phyloP scores from a whole-genome alignment of 1,140 invertebrate genomes.

The Drosophila sulfurigaster region DNA sequence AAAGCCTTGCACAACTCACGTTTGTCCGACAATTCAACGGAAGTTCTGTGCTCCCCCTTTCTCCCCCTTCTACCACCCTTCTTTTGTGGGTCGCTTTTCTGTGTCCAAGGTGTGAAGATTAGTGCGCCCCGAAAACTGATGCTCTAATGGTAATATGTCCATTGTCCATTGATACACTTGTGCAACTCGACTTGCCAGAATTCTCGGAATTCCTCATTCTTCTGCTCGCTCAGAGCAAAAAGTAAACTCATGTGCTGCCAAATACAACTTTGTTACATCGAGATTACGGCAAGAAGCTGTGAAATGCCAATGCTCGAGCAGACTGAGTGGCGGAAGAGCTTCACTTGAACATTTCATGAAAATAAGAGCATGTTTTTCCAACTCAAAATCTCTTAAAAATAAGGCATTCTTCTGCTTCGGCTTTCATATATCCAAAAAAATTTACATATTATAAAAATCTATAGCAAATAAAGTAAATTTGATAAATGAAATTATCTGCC shows the following conservation, averaged over 20 bases:
- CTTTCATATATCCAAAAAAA: too few species aligned
- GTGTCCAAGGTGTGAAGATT: slow-evolving; percentile 77
- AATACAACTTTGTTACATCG: slow-evolving; percentile 5
- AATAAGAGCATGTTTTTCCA: background rate
- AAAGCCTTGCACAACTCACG: slow-evolving; percentile 66
- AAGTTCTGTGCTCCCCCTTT: slow-evolving; percentile 47
- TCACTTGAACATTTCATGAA: background rate
- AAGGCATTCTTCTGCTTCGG: too few species aligned
- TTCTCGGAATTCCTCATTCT: slow-evolving; percentile 59
- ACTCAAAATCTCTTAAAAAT: too few species aligned
- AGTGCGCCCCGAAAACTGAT: slow-evolving; percentile 64
- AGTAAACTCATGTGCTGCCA: background rate
- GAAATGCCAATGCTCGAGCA: slow-evolving; percentile 20
- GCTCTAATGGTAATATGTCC: slow-evolving; percentile 12
- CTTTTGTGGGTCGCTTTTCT: slow-evolving; percentile 42
- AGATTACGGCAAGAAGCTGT: slow-evolving; percentile 10
- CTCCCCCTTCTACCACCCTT: background rate
- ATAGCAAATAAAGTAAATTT: too few species aligned
- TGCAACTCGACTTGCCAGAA: slow-evolving; percentile 44
- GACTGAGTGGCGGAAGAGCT: slow-evolving; percentile 58
- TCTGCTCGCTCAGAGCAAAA: background rate
- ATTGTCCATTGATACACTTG: slow-evolving; percentile 37
- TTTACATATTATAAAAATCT: too few species aligned
- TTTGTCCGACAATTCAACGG: slow-evolving; percentile 75
- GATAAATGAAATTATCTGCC: too few species aligned